phyloP scores from a whole-genome alignment of 2,113 vertebrate genomes.

The Nyctereutes procyonoides region DNA sequence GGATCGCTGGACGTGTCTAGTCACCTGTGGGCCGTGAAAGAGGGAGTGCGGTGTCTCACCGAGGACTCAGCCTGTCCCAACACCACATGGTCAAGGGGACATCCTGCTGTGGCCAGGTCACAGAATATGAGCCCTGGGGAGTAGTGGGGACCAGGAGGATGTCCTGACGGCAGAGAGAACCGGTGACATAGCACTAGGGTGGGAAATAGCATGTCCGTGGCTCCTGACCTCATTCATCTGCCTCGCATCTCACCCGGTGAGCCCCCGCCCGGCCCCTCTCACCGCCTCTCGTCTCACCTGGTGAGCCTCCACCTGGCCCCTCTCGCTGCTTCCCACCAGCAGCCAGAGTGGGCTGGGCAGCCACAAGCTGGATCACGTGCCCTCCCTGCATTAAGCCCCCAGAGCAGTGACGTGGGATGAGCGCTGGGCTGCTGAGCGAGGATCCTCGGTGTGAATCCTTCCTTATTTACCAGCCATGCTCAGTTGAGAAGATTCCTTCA shows the following conservation, averaged over 20 bases:
- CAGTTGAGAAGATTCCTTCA: neutral
- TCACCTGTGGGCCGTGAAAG: no score
- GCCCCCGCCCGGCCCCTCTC: neutral
- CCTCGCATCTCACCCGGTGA: accelerated
- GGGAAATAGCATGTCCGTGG: accelerated
- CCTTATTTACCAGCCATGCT: neutral
- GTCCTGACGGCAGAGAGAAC: neutral
- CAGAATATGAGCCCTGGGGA: accelerated
- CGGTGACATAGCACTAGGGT: accelerated
- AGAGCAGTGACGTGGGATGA: no score
- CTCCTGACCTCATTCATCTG: accelerated
- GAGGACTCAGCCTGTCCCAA: neutral
- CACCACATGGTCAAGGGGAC: neutral
- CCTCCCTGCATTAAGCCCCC: accelerated
- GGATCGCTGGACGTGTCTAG: neutral
- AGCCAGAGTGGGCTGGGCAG: neutral
- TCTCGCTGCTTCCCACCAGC: neutral
- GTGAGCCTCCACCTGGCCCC: neutral
- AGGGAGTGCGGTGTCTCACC: neutral
- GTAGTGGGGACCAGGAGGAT: neutral
- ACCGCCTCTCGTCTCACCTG: accelerated
- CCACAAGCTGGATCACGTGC: neutral
- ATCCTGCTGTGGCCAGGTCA: accelerated
- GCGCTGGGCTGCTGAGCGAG: neutral
- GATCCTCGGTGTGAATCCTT: neutral